Percentiles rank a stretch among this genome's conserved stretches.
Conservation (phyloP, 2,888 invertebrate genomes). For the Oligia strigilis region DNA sequence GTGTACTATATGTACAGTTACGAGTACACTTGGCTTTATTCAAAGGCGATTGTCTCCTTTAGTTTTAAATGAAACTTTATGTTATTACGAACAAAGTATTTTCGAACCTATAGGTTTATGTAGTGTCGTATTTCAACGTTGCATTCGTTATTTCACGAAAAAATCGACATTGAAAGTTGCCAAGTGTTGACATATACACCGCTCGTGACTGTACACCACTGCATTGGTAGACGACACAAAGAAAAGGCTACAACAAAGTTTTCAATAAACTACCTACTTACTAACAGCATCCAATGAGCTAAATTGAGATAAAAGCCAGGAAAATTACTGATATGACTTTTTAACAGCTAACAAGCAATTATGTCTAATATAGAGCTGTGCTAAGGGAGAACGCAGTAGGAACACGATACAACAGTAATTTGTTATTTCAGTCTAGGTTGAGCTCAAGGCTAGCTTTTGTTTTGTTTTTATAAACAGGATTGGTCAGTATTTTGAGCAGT, state of each 20-base stretch:
- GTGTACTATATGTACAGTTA: no score
- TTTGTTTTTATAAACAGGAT: conserved; percentile 22
- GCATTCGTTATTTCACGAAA: no score
- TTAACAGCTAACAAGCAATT: conserved; percentile 52
- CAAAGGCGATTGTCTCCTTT: no score
- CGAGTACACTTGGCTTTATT: no score
- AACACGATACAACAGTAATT: conserved; percentile 47
- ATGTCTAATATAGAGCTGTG: conserved; percentile 26
- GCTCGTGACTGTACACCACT: no score
- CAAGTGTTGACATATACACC: no score
- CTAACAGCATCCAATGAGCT: conserved; percentile 25
- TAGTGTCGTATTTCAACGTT: no score
- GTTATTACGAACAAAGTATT: no score
- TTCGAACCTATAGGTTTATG: no score
- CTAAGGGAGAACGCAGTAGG: conserved; percentile 48
- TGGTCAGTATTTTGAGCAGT: not conserved
- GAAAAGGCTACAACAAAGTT: not conserved
- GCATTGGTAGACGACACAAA: conserved; percentile 1
- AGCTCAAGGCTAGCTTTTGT: conserved; percentile 53
- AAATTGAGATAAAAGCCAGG: conserved; percentile 45
- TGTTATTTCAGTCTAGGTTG: conserved; percentile 34
- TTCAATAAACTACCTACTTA: not conserved
- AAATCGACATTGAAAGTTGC: no score
- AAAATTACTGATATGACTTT: conserved; percentile 56
- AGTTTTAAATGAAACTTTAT: no score